Conservation (phyloP, 2,888 invertebrate genomes). For the Chloroclystis v-ata region DNA sequence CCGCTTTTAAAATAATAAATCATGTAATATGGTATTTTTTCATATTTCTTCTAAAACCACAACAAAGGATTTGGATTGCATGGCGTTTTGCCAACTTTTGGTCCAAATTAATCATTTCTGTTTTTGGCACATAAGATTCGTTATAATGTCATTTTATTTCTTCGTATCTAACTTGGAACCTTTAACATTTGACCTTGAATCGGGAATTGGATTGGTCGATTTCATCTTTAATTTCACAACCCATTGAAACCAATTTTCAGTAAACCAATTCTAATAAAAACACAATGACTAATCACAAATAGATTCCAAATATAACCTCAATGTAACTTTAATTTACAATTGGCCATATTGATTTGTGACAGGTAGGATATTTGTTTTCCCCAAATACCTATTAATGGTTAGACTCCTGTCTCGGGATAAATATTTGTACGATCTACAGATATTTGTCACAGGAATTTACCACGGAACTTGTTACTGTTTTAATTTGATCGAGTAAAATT, state of each 20-base stretch:
- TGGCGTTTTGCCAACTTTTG: conserved; percentile 58
- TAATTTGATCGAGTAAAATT: too few relatives aligned
- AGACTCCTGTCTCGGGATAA: too few relatives aligned
- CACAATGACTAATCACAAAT: conserved; percentile 22
- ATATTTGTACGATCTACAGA: too few relatives aligned
- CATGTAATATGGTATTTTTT: conserved; percentile 33
- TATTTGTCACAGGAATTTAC: too few relatives aligned
- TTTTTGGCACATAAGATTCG: not conserved
- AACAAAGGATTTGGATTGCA: conserved; percentile 43
- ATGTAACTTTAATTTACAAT: too few relatives aligned
- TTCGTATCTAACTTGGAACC: too few relatives aligned
- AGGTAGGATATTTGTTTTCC: too few relatives aligned
- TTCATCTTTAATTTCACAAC: conserved; percentile 52
- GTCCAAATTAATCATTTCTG: conserved; percentile 56
- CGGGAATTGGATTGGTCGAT: conserved; percentile 43
- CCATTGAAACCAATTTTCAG: conserved; percentile 49
- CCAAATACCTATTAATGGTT: too few relatives aligned
- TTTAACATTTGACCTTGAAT: conserved; percentile 40
- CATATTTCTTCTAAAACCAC: conserved; percentile 45
- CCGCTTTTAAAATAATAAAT: conserved; percentile 31
- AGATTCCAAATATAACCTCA: not conserved
- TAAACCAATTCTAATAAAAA: conserved; percentile 40
- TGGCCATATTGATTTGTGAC: too few relatives aligned
- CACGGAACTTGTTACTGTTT: too few relatives aligned
- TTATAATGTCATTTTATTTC: too few relatives aligned